A percentile compares a stretch with the other conserved stretches of the same genome.
Conservation (phyloP, 2,888 invertebrate species). For the Ischnura elegans region DNA sequence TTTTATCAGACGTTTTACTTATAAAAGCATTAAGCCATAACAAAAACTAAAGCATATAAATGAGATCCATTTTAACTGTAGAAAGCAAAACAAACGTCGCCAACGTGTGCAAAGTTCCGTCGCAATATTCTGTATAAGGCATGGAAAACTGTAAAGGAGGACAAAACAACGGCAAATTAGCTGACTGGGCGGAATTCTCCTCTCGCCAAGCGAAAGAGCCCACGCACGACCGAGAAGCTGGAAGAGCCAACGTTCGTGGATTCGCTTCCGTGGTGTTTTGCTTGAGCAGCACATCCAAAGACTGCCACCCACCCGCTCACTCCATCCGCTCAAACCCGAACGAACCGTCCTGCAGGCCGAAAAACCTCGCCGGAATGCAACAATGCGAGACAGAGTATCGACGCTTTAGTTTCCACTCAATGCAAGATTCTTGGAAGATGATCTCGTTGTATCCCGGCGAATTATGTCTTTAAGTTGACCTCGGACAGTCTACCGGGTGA, state of each 20-base stretch:
- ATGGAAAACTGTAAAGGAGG: conserved; percentile 11
- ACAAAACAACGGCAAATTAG: background rate
- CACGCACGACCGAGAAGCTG: background rate
- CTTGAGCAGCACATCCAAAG: background rate
- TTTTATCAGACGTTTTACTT: background rate
- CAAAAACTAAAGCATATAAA: too few species aligned
- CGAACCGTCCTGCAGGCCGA: background rate
- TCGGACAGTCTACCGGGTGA: too few species aligned
- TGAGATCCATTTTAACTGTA: too few species aligned
- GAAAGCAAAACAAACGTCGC: background rate
- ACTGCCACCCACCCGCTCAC: background rate
- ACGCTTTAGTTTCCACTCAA: background rate
- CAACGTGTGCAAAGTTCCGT: background rate
- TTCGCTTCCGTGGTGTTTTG: conserved; percentile 12
- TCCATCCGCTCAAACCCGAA: background rate
- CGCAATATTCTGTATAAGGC: background rate
- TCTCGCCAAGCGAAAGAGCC: background rate
- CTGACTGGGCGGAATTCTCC: conserved; percentile 14
- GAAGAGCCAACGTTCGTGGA: background rate
- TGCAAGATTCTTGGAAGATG: background rate
- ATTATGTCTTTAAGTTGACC: too few species aligned
- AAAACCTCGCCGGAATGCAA: background rate
- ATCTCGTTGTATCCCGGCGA: too few species aligned
- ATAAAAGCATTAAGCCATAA: background rate
- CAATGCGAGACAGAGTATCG: background rate